Conservation (phyloP, 2,797 vertebrate genomes). For the Cossypha dichroa region DNA sequence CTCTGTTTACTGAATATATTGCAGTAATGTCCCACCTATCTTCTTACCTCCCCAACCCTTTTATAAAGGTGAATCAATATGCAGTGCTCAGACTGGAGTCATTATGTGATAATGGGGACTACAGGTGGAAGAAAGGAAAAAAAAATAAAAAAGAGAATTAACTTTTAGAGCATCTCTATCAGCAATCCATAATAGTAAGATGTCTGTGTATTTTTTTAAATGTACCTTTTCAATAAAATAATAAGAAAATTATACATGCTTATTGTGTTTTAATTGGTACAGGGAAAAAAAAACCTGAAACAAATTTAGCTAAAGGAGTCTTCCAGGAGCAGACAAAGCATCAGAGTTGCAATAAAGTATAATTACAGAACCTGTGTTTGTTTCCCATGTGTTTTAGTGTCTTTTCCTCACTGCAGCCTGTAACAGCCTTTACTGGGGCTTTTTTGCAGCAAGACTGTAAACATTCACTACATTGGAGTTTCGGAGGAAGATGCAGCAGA, state of each 20-base stretch:
- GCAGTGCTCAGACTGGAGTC: constrained; percentile 50
- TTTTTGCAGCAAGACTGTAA: not conserved
- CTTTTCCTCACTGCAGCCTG: not conserved
- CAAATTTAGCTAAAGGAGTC: not conserved
- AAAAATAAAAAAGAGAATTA: constrained; percentile 51
- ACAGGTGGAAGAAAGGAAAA: constrained; percentile 61
- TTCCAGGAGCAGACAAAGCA: not conserved
- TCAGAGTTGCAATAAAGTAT: not conserved
- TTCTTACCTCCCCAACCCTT: constrained; percentile 53
- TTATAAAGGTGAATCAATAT: constrained; percentile 69
- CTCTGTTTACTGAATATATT: constrained; percentile 79
- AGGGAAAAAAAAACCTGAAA: not conserved
- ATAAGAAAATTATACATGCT: constrained; percentile 42
- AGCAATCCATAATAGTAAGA: constrained; percentile 80
- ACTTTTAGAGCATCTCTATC: constrained; percentile 79
- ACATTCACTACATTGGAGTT: not conserved
- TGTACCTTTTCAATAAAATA: constrained; percentile 86
- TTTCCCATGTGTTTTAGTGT: not conserved
- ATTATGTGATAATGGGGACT: constrained; percentile 64
- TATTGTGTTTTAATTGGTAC: not conserved
- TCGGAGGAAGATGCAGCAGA: not conserved
- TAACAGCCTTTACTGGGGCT: not conserved
- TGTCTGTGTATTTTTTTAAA: constrained; percentile 87
- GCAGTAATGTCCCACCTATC: constrained; percentile 63
- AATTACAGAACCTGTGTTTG: constrained; percentile 5